phyloP scores from a whole-genome alignment of 1,140 invertebrate genomes.

The Atopsyche davidsoni region DNA sequence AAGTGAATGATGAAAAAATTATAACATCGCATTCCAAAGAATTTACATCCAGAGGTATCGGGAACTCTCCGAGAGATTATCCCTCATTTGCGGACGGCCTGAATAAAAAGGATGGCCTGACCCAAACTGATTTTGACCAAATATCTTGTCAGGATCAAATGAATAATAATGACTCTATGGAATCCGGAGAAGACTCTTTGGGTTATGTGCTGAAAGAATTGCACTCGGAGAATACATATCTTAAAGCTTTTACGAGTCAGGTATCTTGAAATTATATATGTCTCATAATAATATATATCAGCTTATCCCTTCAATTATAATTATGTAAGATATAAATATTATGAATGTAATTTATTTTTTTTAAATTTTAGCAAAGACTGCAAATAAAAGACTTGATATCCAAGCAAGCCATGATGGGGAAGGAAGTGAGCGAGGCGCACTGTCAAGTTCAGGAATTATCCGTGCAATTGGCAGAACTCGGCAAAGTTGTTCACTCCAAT shows the following conservation, averaged over 20 bases:
- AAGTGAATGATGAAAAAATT: no score
- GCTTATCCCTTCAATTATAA: no score
- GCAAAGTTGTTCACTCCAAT: no score
- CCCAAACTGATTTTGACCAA: no score
- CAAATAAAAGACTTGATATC: slow-evolving; percentile 24
- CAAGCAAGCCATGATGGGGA: slow-evolving; percentile 19
- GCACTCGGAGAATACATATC: slow-evolving; percentile 22
- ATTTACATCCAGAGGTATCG: no score
- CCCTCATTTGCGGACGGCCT: no score
- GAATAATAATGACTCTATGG: no score
- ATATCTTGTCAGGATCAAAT: no score
- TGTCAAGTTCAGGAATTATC: slow-evolving; percentile 13
- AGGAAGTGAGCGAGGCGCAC: slow-evolving; percentile 19
- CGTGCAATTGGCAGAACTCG: slow-evolving; percentile 10
- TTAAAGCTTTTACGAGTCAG: slow-evolving; percentile 21
- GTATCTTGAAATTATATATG: not conserved
- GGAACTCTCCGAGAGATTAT: no score
- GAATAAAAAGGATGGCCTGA: no score
- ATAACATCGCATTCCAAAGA: no score
- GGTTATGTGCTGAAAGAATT: slow-evolving; percentile 20
- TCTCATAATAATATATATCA: not conserved
- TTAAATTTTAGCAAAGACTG: slow-evolving; percentile 23
- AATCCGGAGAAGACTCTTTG: slow-evolving; percentile 10
- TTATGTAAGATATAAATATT: no score
- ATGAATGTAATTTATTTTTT: slow-evolving; percentile 4